A percentile compares a stretch with the other conserved stretches of the same genome.
phyloP scores from a whole-genome alignment of 2,113 vertebrate species.

The Otus sunia region DNA sequence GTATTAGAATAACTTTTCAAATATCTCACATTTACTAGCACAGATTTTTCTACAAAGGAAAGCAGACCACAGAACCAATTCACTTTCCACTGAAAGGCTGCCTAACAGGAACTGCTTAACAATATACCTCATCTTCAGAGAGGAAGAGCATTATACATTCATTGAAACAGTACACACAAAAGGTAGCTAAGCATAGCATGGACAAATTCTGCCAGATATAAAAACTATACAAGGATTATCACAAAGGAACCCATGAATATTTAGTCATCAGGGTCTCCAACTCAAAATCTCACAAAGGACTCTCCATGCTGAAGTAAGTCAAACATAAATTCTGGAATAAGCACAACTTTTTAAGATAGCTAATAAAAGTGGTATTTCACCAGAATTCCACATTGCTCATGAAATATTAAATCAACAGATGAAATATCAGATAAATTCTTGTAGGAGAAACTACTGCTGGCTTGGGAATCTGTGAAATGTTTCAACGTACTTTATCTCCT shows the following conservation, averaged over 20 bases:
- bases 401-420: not conserved
- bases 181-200: not conserved
- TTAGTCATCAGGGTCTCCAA: not conserved
- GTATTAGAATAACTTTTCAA: not conserved
- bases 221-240: not conserved
- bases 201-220: not conserved
- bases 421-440: not conserved
- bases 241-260: not conserved
- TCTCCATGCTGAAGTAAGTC: not conserved
- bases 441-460: not conserved
- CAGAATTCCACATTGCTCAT: not conserved
- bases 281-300: not conserved
- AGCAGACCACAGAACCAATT: not conserved
- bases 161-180: not conserved
- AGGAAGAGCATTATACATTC: not conserved
- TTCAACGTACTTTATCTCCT: not conserved
- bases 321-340: not conserved
- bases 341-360: not conserved
- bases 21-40: not conserved
- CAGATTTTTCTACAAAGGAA: not conserved
- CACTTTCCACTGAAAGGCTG: not conserved
- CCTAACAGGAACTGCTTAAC: not conserved
- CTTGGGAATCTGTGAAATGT: not conserved
- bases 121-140: not conserved
- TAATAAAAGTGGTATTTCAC: conserved; percentile 21